phyloP scores from a whole-genome alignment of 2,113 vertebrate species.

The Lathamus discolor region DNA sequence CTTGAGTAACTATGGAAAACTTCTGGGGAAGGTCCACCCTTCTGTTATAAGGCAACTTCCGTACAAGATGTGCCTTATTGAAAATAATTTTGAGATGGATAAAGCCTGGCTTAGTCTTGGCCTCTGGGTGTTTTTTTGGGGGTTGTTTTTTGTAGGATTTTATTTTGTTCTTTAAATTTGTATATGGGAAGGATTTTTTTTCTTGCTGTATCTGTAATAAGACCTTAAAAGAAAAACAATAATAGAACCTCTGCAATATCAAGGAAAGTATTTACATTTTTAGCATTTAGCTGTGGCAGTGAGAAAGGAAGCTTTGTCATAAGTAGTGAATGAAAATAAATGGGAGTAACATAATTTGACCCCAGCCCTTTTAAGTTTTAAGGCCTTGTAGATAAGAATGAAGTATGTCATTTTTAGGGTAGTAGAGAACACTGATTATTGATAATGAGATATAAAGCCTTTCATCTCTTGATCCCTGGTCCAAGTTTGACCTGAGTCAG shows the following conservation, averaged over 20 bases:
- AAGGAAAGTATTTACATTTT: conserved; percentile 21
- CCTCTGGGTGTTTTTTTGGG: not conserved
- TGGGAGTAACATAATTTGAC: conserved; percentile 45
- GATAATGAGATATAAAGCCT: conserved; percentile 50
- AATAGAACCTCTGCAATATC: not conserved
- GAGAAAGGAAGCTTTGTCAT: conserved; percentile 36
- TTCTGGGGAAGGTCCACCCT: not conserved
- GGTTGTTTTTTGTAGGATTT: not conserved
- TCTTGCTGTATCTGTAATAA: not conserved
- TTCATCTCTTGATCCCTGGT: conserved; percentile 62
- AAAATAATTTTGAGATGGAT: not conserved
- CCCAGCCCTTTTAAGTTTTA: conserved; percentile 47
- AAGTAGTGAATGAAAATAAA: conserved; percentile 54
- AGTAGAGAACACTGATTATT: conserved; percentile 31
- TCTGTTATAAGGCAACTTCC: not conserved
- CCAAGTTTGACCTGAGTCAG: conserved; percentile 52
- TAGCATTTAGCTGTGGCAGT: not conserved
- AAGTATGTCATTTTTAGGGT: conserved; percentile 20
- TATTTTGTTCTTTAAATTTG: not conserved
- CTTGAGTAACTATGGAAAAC: not conserved
- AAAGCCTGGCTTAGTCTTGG: not conserved
- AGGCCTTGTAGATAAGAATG: conserved; percentile 49
- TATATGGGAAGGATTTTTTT: not conserved
- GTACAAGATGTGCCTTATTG: not conserved
- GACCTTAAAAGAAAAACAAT: not conserved